Evolutionary conservation across 1,140 invertebrate genomes (phyloP).

Genomic region (Phocides pigmalion): DNA sequence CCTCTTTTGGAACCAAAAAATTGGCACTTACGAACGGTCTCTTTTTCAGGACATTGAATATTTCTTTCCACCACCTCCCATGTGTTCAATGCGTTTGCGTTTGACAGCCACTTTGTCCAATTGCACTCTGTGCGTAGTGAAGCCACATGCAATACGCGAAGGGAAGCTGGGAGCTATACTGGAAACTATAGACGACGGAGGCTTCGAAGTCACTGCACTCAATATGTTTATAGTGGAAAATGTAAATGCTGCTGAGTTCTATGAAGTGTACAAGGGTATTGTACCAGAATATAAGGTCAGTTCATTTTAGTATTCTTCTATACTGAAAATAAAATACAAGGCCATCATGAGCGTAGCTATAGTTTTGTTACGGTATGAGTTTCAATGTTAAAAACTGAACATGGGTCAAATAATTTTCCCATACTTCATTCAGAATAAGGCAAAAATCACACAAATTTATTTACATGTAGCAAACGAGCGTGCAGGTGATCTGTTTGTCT

Average conservation of each 20-base stretch:
- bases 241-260: slow-evolving; percentile 94
- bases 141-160: slow-evolving; percentile 94
- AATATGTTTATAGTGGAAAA: slow-evolving; percentile 91
- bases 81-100: slow-evolving; percentile 74
- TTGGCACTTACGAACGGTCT: neutral
- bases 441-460: too few relatives aligned
- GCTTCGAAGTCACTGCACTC: slow-evolving; percentile 91
- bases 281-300: slow-evolving; percentile 91
- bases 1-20: too few relatives aligned
- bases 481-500: too few relatives aligned
- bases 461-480: too few relatives aligned
- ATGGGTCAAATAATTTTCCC: too few relatives aligned
- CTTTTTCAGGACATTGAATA: slow-evolving; percentile 85
- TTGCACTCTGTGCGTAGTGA: slow-evolving; percentile 94
- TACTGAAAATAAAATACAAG: too few relatives aligned
- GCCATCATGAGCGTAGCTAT: too few relatives aligned
- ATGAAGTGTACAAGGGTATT: slow-evolving; percentile 97
- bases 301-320: neutral
- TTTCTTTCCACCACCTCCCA: slow-evolving; percentile 86
- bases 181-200: slow-evolving; percentile 88
- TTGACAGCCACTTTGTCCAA: slow-evolving; percentile 86
- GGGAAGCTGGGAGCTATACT: slow-evolving; percentile 89
- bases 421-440: too few relatives aligned
- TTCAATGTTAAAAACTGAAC: too few relatives aligned
- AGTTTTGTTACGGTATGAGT: too few relatives aligned